Evolutionary conservation across 2,888 invertebrate species (phyloP).

Genomic region (Cenopis cana): DNA sequence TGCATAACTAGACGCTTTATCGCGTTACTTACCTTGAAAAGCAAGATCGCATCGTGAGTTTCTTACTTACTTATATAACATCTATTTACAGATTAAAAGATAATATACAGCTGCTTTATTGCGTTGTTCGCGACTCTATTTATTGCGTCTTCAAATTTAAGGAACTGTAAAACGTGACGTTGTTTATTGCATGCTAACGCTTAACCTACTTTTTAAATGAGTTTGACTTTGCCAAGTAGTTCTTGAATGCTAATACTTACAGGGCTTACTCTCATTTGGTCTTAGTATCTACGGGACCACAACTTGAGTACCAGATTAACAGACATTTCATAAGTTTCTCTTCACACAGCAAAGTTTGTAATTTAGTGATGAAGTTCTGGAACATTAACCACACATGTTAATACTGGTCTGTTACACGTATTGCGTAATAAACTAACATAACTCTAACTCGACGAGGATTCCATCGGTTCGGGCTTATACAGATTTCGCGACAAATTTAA

Average conservation of each 20-base stretch:
- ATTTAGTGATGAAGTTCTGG: constrained; percentile 56
- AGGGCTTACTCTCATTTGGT: constrained; percentile 37
- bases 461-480: constrained; percentile 14
- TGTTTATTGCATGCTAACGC: constrained; percentile 30
- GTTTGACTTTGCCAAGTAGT: constrained; percentile 16
- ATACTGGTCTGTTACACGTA: constrained; percentile 46
- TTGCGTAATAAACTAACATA: constrained; percentile 21
- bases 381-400: constrained; percentile 49
- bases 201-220: constrained; percentile 38
- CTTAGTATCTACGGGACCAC: constrained; percentile 40
- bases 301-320: constrained; percentile 50
- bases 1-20: constrained; percentile 45
- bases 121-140: constrained; percentile 37
- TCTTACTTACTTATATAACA: constrained; percentile 12
- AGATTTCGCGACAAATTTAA: constrained; percentile 36
- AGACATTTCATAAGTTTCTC: constrained; percentile 58
- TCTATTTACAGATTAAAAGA: constrained; percentile 4
- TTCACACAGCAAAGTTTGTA: constrained; percentile 51
- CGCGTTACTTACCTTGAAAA: constrained; percentile 37
- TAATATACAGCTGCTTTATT: constrained; percentile 19
- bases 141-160: constrained; percentile 39
- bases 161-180: constrained; percentile 38
- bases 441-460: constrained; percentile 5
- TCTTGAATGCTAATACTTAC: constrained; percentile 33
- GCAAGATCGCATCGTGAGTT: constrained; percentile 39